These are phyloP conservation scores for Lomographa bimaculata DNA, from an alignment of 2,888 invertebrate species.

Conservation along the genomic window DNA sequence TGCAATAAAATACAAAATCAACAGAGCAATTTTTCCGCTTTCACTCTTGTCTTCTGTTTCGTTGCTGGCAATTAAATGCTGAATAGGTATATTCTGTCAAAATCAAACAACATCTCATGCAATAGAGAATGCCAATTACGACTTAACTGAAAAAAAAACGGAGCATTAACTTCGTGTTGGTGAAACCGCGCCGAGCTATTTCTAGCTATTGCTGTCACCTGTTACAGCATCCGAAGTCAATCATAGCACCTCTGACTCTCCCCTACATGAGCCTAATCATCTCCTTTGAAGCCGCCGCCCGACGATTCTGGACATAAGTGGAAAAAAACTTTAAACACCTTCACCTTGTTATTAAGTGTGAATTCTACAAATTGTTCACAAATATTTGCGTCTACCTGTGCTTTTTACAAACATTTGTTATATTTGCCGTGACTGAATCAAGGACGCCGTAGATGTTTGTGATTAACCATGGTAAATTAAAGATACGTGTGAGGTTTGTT, in stretches of 20 bases:
- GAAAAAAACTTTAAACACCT: conserved; percentile 47
- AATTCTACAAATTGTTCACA: conserved; percentile 81
- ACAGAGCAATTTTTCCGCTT: no score
- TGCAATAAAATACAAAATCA: no score
- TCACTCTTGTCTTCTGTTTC: no score
- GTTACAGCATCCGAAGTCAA: conserved; percentile 64
- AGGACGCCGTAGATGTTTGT: conserved; percentile 57
- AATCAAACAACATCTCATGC: no score
- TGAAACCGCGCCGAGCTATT: no score
- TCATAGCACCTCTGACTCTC: conserved; percentile 67
- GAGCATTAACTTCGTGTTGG: no score
- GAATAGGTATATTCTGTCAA: no score
- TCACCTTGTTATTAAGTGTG: conserved; percentile 79
- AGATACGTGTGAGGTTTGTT: conserved; percentile 35
- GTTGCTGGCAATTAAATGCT: no score
- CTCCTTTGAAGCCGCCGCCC: conserved; percentile 63
- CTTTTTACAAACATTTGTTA: conserved; percentile 67
- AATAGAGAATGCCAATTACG: no score
- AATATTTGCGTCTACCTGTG: conserved; percentile 83
- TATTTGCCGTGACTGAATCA: conserved; percentile 72
- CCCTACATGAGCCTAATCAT: conserved; percentile 56
- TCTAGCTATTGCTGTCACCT: conserved; percentile 54
- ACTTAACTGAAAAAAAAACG: no score
- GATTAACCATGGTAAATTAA: conserved; percentile 67
- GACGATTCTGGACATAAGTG: conserved; percentile 44